Evolutionary conservation across 2,888 invertebrate genomes (phyloP), one percentile per base, ranked within the genome.

Genomic region (Parapristionchus giblindavisi): DNA sequence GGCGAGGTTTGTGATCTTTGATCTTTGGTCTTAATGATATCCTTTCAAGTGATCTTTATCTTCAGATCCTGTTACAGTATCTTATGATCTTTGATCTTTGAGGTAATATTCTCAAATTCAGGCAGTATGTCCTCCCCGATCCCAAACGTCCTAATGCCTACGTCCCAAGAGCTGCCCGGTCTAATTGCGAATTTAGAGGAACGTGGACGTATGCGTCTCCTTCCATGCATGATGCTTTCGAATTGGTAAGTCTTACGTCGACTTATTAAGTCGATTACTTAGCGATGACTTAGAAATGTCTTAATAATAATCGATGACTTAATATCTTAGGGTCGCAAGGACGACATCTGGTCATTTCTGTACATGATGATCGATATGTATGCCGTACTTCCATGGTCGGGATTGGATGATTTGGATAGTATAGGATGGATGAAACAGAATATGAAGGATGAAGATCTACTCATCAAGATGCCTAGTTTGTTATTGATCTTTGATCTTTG

Each of bases 191-290:
- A n/a, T n/a, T n/a, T n/a, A 77, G 81, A 34, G 81, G 81, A 51
- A 81, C 81, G 24, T 43, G 73, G 52, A 78, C 77, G 48, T 81
- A 79, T 72, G 76, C 77, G 32, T 76, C 81, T 38, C 76, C 78
- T 6, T 21, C 54, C 38, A 79, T 81, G 73, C 81, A 81, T 58
- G 71, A 66, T 24, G 48, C 71, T 11, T 61, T 43, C 29, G 81
- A 81, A 56, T 77, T 52, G 36, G 68, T 68, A 21, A 65, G 56
- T 24, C n/a, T n/a, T n/a, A n/a, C n/a, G n/a, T n/a, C n/a, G n/a
- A n/a, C 17, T 14, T 54, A 43, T 43, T 17, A 14, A 43, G 11
- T 8, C 43, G 17, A 43, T 43, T 43, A 14, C 17, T 43, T 43
- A 43, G 43, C 43, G 17, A 14, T 43, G 8, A 17, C 11, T 43